A percentile compares a stretch with the other conserved stretches of the same genome.
phyloP scores from a whole-genome alignment of 2,113 vertebrate species.

The Beaufortia kweichowensis region DNA sequence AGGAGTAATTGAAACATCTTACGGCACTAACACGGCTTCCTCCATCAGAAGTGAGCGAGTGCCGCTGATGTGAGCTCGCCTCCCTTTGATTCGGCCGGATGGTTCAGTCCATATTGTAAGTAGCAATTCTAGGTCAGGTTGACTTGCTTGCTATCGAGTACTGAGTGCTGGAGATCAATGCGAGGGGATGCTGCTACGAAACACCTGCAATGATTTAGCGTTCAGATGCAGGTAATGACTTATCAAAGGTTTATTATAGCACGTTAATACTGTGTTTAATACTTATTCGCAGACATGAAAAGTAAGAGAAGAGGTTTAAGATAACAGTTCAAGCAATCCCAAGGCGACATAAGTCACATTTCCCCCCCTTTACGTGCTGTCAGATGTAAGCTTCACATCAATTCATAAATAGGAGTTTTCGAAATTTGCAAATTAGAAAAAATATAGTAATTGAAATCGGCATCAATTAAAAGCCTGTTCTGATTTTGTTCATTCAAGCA shows the following conservation, averaged over 20 bases:
- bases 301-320: background rate
- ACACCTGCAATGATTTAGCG: background rate
- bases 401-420: background rate
- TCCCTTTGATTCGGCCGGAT: constrained; percentile 59
- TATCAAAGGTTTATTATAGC: background rate
- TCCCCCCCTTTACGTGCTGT: background rate
- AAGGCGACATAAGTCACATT: background rate
- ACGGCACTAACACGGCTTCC: constrained; percentile 6
- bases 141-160: constrained; percentile 69
- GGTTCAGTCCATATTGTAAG: constrained; percentile 79
- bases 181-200: background rate
- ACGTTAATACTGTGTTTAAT: too few species aligned
- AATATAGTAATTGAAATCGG: too few species aligned
- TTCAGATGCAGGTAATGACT: background rate
- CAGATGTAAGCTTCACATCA: background rate
- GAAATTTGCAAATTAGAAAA: too few species aligned
- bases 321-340: background rate
- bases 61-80: constrained; percentile 4
- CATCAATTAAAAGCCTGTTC: too few species aligned
- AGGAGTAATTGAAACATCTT: constrained; percentile 6
- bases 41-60: background rate
- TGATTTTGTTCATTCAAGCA: too few species aligned
- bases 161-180: constrained; percentile 51
- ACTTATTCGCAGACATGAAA: background rate
- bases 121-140: constrained; percentile 81